Evolutionary conservation across 2,113 vertebrate species (phyloP), one percentile per base, ranked within the genome.

Genomic region (Nansenia antarctica): DNA sequence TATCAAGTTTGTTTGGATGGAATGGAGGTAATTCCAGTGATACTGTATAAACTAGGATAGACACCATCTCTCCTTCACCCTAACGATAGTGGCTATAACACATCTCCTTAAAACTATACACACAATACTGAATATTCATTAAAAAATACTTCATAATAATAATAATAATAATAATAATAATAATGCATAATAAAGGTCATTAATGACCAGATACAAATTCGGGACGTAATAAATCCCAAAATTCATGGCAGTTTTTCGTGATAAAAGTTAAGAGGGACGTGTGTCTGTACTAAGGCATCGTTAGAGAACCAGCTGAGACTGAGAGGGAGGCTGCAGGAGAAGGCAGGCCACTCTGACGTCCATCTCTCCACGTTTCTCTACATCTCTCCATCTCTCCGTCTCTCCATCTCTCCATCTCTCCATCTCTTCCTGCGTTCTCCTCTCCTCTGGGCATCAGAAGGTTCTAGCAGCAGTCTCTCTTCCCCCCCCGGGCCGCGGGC

Each of bases 391-490:
- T 9, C 11, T n/a, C 34, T 30, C 15, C 54, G 15, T 39, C 31
- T 12, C 26, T 22, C 29, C n/a, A 1, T 54, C 20, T 32, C 58
- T 18, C 57, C 31, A 69, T 27, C 31, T 52, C 26, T 55, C 49
- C 3, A n/a, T 26, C 11, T 27, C n/a, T 53, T 34, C 20, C 35
- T 22, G n/a, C 45, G 0, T 49, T 35, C 22, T 26, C 30, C 14
- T 35, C 15, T 61, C 49, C 12, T 1, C n/a, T n/a, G n/a, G n/a
- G n/a, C n/a, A n/a, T n/a, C n/a, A n/a, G 1, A 15, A 35, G 31
- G 61, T 7, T 31, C 45, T 88, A 89, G 70, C 89, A 90, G 81
- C 89, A 91, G 66, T 62, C 63, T 54, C 55, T 81, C 78, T 78
- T 86, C 30, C 0, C 39, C 4, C 72, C 64, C 14, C 68, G 77